Conservation (phyloP, 2,888 invertebrate genomes). For the Andrena haemorrhoa region DNA sequence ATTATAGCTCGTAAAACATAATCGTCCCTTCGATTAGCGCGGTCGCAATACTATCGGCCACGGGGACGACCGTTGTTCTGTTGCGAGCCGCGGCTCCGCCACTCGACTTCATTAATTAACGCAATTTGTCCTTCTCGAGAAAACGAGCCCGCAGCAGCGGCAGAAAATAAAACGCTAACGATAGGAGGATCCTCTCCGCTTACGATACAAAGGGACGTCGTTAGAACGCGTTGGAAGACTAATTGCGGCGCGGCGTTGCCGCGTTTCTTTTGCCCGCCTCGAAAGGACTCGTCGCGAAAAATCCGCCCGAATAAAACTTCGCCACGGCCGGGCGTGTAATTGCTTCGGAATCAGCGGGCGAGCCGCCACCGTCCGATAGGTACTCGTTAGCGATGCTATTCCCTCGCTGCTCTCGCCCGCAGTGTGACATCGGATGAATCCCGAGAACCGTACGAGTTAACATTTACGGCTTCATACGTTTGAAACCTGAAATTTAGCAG, state of each 20-base stretch:
- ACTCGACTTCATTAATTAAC: slow-evolving; percentile 39
- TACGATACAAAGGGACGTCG: not conserved
- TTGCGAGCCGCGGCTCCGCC: slow-evolving; percentile 1
- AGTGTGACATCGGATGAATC: too few species aligned
- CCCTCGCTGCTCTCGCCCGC: too few species aligned
- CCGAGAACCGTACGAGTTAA: too few species aligned
- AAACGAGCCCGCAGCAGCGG: slow-evolving; percentile 11
- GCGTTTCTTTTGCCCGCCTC: slow-evolving; percentile 1
- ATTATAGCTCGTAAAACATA: slow-evolving; percentile 28
- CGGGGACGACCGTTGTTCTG: slow-evolving; percentile 1
- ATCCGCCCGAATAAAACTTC: not conserved
- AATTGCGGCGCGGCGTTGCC: not conserved
- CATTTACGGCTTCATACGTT: too few species aligned
- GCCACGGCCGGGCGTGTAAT: too few species aligned
- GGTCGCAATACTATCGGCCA: slow-evolving; percentile 32
- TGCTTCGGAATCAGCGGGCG: too few species aligned
- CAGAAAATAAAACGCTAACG: slow-evolving; percentile 24
- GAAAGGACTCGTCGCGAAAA: not conserved
- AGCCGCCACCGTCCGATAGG: too few species aligned
- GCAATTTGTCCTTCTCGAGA: slow-evolving; percentile 33
- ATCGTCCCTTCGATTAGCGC: slow-evolving; percentile 31
- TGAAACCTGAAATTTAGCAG: too few species aligned
- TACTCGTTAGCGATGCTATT: too few species aligned
- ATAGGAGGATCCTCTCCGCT: not conserved
- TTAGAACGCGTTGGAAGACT: not conserved